Conservation (phyloP, 2,888 invertebrate genomes). For the Acleris cristana region DNA sequence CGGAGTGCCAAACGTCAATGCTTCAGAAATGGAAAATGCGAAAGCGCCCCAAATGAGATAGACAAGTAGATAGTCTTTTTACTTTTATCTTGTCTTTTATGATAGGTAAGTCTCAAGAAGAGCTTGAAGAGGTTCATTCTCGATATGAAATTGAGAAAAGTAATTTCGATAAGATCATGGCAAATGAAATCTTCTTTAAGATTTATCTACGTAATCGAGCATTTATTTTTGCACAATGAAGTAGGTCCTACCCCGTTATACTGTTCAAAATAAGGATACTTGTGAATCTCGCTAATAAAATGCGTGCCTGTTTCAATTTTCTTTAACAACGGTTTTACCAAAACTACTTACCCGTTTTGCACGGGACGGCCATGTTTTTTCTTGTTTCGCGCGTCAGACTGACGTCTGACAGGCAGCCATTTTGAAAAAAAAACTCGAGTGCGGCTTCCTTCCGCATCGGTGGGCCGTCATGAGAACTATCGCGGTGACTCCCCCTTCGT, state of each 20-base stretch:
- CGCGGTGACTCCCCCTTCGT: slow-evolving; percentile 77
- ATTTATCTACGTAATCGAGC: not conserved
- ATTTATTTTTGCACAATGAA: no score
- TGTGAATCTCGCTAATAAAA: not conserved
- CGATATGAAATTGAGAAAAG: not conserved
- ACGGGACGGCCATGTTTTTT: slow-evolving; percentile 72
- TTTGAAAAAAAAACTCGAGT: slow-evolving; percentile 79
- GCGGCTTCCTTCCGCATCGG: slow-evolving; percentile 82
- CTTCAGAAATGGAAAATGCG: slow-evolving; percentile 33
- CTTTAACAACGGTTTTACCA: slow-evolving; percentile 39
- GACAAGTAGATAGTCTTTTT: slow-evolving; percentile 25
- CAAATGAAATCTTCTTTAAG: not conserved
- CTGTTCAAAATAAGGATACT: no score
- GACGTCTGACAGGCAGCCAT: slow-evolving; percentile 79
- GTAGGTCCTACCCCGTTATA: no score
- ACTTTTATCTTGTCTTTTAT: slow-evolving; percentile 23
- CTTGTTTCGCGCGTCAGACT: slow-evolving; percentile 69
- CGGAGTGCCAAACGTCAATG: slow-evolving; percentile 51
- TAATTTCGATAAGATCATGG: not conserved
- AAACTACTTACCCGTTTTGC: slow-evolving; percentile 61
- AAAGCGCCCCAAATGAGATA: slow-evolving; percentile 34
- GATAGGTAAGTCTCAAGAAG: not conserved
- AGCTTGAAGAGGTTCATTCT: not conserved
- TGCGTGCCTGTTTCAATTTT: slow-evolving; percentile 14
- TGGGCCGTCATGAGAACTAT: slow-evolving; percentile 79